A percentile compares a stretch with the other conserved stretches of the same genome.
Evolutionary conservation across 2,888 invertebrate genomes (phyloP).

Genomic region (Phymatocera aterrima): DNA sequence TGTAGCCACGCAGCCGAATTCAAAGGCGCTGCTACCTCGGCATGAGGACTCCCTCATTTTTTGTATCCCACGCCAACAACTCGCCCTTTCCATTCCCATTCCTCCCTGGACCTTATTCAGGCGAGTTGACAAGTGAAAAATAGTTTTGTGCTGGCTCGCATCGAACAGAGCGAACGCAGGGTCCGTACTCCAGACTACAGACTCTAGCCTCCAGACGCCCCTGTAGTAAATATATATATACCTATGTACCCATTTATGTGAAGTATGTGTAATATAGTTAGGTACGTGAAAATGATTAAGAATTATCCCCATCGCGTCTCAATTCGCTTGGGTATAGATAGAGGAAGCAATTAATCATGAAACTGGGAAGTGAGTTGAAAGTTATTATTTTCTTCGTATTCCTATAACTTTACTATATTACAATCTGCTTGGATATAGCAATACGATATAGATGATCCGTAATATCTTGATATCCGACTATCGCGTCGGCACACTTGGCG

Average conservation of each 20-base stretch:
- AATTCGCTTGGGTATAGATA: background rate
- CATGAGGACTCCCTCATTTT: background rate
- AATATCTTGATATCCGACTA: too few species aligned
- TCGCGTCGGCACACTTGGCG: too few species aligned
- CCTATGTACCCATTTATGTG: too few species aligned
- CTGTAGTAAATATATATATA: too few species aligned
- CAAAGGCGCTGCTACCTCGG: background rate
- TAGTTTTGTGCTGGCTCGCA: slow-evolving; percentile 1
- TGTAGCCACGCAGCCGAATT: too few species aligned
- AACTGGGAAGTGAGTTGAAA: background rate
- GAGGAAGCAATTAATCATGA: background rate
- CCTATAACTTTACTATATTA: background rate
- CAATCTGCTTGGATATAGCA: background rate
- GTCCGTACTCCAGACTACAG: background rate
- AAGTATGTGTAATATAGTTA: too few species aligned
- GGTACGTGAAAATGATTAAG: slow-evolving; percentile 23
- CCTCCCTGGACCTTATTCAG: slow-evolving; percentile 11
- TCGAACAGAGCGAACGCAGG: too few species aligned
- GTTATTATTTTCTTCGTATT: background rate
- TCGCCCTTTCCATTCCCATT: slow-evolving; percentile 21
- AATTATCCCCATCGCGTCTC: slow-evolving; percentile 16
- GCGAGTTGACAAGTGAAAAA: slow-evolving; percentile 43
- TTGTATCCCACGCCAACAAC: slow-evolving; percentile 22
- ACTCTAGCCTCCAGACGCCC: background rate
- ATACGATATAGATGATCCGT: too few species aligned